A percentile compares a stretch with the other conserved stretches of the same genome.
These are phyloP conservation scores for Sandelia bainsii DNA, from an alignment of 2,797 vertebrate species.

Conservation along the genomic window DNA sequence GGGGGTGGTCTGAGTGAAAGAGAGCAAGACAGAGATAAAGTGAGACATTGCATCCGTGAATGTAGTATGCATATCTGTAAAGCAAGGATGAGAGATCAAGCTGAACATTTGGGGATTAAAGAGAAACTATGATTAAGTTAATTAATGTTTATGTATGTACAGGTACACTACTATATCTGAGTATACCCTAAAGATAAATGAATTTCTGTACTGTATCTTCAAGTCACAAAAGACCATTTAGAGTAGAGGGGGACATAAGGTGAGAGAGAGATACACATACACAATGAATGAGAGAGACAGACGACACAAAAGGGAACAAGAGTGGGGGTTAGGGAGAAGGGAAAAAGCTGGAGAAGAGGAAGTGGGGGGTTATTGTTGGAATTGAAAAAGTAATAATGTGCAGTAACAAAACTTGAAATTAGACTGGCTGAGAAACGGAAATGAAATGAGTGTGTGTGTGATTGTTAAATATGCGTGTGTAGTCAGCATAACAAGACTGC, in stretches of 20 bases:
- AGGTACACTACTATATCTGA: background rate
- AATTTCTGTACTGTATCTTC: conserved; percentile 19
- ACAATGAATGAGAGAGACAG: background rate
- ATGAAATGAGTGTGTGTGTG: conserved; percentile 58
- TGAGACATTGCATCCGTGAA: conserved; percentile 13
- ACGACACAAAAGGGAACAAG: conserved; percentile 17
- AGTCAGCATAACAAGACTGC: conserved; percentile 49
- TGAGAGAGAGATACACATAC: background rate
- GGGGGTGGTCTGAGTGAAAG: conserved; percentile 24
- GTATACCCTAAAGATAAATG: conserved; percentile 8
- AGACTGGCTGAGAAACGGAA: conserved; percentile 64
- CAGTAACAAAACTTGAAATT: conserved; percentile 66
- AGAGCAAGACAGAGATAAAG: conserved; percentile 33
- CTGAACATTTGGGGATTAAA: conserved; percentile 1
- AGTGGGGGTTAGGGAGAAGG: background rate
- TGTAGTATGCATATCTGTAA: background rate
- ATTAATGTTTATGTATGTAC: conserved; percentile 11
- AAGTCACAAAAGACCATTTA: conserved; percentile 20
- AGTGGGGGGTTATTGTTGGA: conserved; percentile 58
- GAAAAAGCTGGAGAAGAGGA: conserved; percentile 23
- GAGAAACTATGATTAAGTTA: background rate
- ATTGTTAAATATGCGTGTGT: conserved; percentile 38
- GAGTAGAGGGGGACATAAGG: background rate
- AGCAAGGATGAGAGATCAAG: background rate
- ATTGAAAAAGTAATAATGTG: conserved; percentile 74